Evolutionary conservation across 1,140 invertebrate genomes (phyloP).

Genomic region (Berghia stephanieae): DNA sequence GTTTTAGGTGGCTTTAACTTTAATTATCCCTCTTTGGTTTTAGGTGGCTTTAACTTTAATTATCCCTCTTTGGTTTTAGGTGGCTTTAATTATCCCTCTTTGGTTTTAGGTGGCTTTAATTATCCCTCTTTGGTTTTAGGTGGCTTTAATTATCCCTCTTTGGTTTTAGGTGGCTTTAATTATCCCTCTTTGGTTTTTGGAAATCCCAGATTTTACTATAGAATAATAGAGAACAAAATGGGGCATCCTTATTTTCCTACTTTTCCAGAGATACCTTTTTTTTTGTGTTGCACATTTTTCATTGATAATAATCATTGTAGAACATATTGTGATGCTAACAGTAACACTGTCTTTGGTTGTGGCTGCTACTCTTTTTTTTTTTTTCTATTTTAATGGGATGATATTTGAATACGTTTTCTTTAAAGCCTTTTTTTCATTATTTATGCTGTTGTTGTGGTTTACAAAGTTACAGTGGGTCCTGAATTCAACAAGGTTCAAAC

Average conservation of each 20-base stretch:
- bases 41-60: not conserved
- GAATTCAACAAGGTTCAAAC: too few species aligned
- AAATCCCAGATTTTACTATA: too few species aligned
- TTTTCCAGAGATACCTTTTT: too few species aligned
- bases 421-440: not conserved
- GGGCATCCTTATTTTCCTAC: not conserved
- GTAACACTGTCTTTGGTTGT: too few species aligned
- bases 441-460: not conserved
- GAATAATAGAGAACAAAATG: too few species aligned
- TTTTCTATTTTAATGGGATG: not conserved
- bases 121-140: too few species aligned
- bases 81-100: not conserved
- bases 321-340: too few species aligned
- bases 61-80: not conserved
- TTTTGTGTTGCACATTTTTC: too few species aligned
- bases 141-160: too few species aligned
- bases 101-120: not conserved
- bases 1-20: not conserved
- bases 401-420: not conserved
- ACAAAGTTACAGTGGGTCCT: not conserved
- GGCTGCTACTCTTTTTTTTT: not conserved
- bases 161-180: too few species aligned
- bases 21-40: not conserved
- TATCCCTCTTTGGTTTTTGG: too few species aligned
- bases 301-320: too few species aligned